Evolutionary conservation across 2,113 vertebrate genomes (phyloP), one percentile per base, ranked within the genome.

Genomic region (Serinus canaria): DNA sequence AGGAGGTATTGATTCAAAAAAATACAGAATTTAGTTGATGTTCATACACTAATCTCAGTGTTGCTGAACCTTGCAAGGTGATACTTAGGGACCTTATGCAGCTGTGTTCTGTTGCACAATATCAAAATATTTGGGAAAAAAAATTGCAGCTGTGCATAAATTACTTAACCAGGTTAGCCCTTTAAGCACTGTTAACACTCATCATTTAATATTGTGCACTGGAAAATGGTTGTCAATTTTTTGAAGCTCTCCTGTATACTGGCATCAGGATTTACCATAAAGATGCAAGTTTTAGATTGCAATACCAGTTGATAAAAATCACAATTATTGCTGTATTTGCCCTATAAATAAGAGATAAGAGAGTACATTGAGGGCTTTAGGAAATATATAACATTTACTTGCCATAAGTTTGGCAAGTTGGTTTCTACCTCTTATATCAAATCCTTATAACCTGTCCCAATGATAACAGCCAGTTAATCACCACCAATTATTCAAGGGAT

Each of bases 401-500:
- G 55, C 28, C 28, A 4, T 58, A 87, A 74, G 62, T 47, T 76
- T 85, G 25, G 12, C 18, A 35, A 37, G n/a, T 30, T 89, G 41
- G 23, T 90, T 96, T 50, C 58, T 82, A 13, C 60, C 73, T 83
- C 59, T 90, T 64, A 60, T 24, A 90, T 93, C 52, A 94, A 91
- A 87, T 83, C n/a, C 74, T 74, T 70, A 69, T 77, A 96, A 93
- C 92, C 77, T 90, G 75, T 72, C 94, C 95, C 82, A 94, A 91
- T 90, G 91, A 75, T 88, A 97, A 94, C 55, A 88, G 74, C 47
- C 91, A 95, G 79, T 97, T 97, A 98, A 97, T 98, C 95, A 95
- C 96, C 78, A 62, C 91, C 97, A 97, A 97, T 97, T 97, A 96
- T 95, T 97, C 80, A 90, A 72, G 73, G 82, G 77, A 97, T 97